Conservation (phyloP, 1,140 invertebrate genomes). For the Anastrepha ludens region DNA sequence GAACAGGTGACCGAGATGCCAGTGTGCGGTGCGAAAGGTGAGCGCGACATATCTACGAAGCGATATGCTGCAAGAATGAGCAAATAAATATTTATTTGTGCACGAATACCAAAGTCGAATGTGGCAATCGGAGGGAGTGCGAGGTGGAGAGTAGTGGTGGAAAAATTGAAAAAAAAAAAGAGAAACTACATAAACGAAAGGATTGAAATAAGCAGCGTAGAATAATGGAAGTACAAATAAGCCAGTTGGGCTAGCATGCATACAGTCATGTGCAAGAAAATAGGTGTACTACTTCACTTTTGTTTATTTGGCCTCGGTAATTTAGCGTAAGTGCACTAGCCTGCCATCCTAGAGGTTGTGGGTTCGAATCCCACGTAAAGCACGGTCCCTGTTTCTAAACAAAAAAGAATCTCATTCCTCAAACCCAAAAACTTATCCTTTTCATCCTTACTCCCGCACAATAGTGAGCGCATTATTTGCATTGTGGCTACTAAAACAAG, state of each 20-base stretch:
- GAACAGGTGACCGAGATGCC: neutral
- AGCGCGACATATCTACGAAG: neutral
- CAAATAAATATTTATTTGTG: slow-evolving; percentile 73
- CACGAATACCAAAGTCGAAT: slow-evolving; percentile 59
- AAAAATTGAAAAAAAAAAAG: too few species aligned
- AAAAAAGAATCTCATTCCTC: too few species aligned
- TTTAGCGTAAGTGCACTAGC: too few species aligned
- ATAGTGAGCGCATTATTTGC: too few species aligned
- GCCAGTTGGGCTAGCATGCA: neutral
- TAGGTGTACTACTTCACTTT: neutral
- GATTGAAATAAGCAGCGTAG: neutral
- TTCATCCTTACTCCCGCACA: too few species aligned
- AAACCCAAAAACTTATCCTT: too few species aligned
- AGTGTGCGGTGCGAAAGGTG: neutral
- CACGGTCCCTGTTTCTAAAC: too few species aligned
- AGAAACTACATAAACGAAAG: neutral
- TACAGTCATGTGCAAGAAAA: too few species aligned
- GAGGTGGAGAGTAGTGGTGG: neutral
- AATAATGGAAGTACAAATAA: neutral
- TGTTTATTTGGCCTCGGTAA: too few species aligned
- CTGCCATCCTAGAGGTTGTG: too few species aligned
- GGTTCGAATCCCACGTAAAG: too few species aligned
- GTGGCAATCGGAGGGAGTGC: neutral
- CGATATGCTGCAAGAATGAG: neutral
- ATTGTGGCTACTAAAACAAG: too few species aligned